phyloP scores from a whole-genome alignment of 1,140 invertebrate genomes.

The Lasaia peninsularis region DNA sequence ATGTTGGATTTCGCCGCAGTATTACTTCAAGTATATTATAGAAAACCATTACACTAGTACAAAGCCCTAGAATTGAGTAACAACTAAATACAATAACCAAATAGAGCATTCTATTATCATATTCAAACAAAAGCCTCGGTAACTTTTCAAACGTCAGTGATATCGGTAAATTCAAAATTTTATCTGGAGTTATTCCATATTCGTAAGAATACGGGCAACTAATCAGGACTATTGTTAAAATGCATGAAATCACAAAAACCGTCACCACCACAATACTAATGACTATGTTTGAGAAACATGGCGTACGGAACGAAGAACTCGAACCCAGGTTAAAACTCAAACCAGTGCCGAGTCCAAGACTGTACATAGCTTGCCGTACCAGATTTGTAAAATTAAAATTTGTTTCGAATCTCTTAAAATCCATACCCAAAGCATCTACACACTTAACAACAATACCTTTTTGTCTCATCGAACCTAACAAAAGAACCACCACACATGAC shows the following conservation, averaged over 20 bases:
- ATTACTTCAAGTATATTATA: conserved; percentile 40
- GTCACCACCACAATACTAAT: conserved; percentile 35
- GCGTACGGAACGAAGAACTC: conserved; percentile 42
- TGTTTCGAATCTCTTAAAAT: conserved; percentile 35
- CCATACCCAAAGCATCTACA: conserved; percentile 42
- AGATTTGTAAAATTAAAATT: conserved; percentile 34
- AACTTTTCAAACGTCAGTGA: conserved; percentile 48
- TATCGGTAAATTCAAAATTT: conserved; percentile 32
- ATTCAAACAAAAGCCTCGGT: conserved; percentile 46
- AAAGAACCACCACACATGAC: conserved; percentile 32
- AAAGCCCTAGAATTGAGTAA: conserved; percentile 33
- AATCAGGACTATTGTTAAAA: conserved; percentile 45
- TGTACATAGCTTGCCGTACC: conserved; percentile 36
- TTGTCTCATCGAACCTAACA: conserved; percentile 57
- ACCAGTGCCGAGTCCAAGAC: conserved; percentile 47
- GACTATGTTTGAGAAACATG: conserved; percentile 51
- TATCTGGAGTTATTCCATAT: conserved; percentile 27
- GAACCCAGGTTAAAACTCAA: conserved; percentile 42
- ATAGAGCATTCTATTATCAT: conserved; percentile 38
- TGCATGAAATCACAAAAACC: conserved; percentile 30
- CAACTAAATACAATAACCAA: conserved; percentile 39
- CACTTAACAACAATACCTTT: conserved; percentile 49
- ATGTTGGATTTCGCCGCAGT: conserved; percentile 24
- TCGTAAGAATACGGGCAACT: conserved; percentile 49
- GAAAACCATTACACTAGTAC: conserved; percentile 34